Conservation (phyloP, 2,113 vertebrate genomes). For the Ardeotis arabs region DNA sequence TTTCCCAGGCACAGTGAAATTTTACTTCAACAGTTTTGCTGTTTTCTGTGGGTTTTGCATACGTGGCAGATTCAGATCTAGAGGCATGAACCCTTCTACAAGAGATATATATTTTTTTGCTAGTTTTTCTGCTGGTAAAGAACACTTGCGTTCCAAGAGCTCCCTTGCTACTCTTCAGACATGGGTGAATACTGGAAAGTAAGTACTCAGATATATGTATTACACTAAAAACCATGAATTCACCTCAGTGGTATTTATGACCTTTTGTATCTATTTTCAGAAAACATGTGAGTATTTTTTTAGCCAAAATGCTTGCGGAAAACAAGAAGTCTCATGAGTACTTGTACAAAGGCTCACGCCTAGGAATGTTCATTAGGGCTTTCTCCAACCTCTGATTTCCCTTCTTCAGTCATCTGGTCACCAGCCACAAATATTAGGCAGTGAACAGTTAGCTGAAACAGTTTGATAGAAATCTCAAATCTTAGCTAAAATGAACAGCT, state of each 20-base stretch:
- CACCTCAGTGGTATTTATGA: conserved; percentile 67
- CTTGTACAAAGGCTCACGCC: conserved; percentile 33
- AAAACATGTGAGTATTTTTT: conserved; percentile 36
- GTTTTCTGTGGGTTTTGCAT: neutral
- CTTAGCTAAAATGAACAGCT: neutral
- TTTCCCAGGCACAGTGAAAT: conserved; percentile 35
- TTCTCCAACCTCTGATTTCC: conserved; percentile 38
- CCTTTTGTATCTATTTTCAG: conserved; percentile 62
- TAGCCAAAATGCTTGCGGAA: conserved; percentile 34
- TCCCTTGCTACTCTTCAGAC: conserved; percentile 56
- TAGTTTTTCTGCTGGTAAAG: conserved; percentile 11
- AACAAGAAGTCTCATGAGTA: conserved; percentile 55
- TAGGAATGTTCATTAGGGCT: conserved; percentile 28
- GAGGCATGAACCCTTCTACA: neutral
- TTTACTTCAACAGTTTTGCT: neutral
- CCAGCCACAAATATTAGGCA: conserved; percentile 23
- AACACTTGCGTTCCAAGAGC: conserved; percentile 28
- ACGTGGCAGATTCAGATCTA: conserved; percentile 10
- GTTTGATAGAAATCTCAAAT: neutral
- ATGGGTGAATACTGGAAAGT: conserved; percentile 44
- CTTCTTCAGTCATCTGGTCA: conserved; percentile 19
- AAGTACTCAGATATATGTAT: conserved; percentile 32
- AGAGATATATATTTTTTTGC: neutral
- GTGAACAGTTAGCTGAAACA: neutral
- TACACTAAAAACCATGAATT: conserved; percentile 53